Conservation (phyloP, 2,888 invertebrate species). For the Reticulitermes lucifugus region DNA sequence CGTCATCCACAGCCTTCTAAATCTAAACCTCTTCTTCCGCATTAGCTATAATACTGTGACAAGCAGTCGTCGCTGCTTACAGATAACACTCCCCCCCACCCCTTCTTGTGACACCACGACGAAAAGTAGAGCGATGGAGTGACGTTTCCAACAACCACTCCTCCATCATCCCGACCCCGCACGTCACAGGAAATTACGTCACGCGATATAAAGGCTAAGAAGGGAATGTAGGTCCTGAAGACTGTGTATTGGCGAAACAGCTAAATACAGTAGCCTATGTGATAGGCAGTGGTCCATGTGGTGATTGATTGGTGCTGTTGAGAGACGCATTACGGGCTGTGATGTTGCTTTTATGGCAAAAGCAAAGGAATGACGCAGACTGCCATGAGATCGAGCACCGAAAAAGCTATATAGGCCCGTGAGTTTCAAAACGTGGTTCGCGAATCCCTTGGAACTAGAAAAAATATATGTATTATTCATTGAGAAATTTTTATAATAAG, state of each 20-base stretch:
- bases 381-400: no score
- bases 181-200: conserved; percentile 42
- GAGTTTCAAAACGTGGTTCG: no score
- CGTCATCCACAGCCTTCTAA: background rate
- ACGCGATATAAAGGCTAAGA: conserved; percentile 10
- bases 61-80: background rate
- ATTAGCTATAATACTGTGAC: conserved; percentile 19
- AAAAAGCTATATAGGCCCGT: no score
- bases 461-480: no score
- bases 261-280: background rate
- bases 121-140: conserved; percentile 18
- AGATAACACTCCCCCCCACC: background rate
- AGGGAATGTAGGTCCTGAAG: background rate
- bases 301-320: background rate
- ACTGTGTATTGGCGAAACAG: background rate
- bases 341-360: no score
- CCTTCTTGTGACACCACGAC: background rate
- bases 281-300: background rate
- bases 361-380: no score
- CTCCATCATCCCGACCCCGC: conserved; percentile 9
- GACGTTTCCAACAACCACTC: conserved; percentile 13
- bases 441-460: no score
- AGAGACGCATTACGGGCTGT: no score
- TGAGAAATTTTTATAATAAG: no score
- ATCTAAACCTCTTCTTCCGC: conserved; percentile 24